Base-by-base conservation (phyloP, 1,140 invertebrate species). In the Acromyrmex heyeri region DNA sequence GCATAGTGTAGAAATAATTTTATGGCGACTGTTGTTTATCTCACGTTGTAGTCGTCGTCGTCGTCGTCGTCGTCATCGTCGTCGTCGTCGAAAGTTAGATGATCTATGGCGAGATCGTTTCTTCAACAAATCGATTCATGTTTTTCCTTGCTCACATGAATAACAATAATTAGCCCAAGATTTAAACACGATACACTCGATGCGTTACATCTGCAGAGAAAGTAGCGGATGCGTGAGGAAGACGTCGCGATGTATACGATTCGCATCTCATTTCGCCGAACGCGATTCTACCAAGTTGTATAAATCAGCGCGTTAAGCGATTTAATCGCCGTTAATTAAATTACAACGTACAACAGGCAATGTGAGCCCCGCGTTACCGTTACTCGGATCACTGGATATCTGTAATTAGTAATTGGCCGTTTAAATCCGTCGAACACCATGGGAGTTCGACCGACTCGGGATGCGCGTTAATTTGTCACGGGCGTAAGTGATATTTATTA, bases 281-380 rank as follows among this genome's bases (percentile, higher is more conserved):
- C 86, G 72, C 67, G 81, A 75, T 85, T 65, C 75, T 86, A 77
- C 79, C 79, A 81, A 69, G 38, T 75, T 65, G 75, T 73, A 90
- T 90, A 90, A 90, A 90, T 90, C 86, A 65, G 69, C 79, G 53
- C 62, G 69, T 30, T 44, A n/a, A 67, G 69, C 85, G 85, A 85
- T 90, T 86, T 90, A 90, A 90, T 90, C 86, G 88, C 86, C 88
- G 88, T 88, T 91, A 90, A 91, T 91, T 91, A 90, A 91, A 91
- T 91, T 90, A 91, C 87, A 75, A 64, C 55, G 83, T 65, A 83
- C 64, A 62, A 27, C 57, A 75, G 62, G 59, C 75, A 64, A 61
- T 16, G 55, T 50, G 82, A 50, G 34, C 34, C 30, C 38, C 57
- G 21, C 62, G 67, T 91, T 91, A 77, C 88, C 90, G 90, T 91